Evolutionary conservation across 1,140 invertebrate species (phyloP).

Genomic region (Drosophila navojoa): DNA sequence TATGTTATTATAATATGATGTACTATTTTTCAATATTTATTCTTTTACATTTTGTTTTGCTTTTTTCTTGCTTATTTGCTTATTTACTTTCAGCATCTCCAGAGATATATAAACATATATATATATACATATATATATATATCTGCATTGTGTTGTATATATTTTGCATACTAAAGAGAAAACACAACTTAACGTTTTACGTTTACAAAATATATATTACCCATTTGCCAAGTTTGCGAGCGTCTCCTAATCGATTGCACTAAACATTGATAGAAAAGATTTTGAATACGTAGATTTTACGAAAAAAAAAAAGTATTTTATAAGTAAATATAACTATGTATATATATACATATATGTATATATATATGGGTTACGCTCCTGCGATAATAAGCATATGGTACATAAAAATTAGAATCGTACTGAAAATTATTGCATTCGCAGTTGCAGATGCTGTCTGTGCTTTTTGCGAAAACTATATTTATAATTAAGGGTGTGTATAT

Average conservation of each 20-base stretch:
- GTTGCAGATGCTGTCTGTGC: slow-evolving; percentile 17
- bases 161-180: slow-evolving; percentile 27
- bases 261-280: slow-evolving; percentile 29
- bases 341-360: slow-evolving; percentile 20
- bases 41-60: slow-evolving; percentile 8
- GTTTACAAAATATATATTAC: slow-evolving; percentile 27
- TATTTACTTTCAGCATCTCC: slow-evolving; percentile 32
- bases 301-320: neutral
- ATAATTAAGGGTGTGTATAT: slow-evolving; percentile 20
- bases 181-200: slow-evolving; percentile 38
- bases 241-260: slow-evolving; percentile 35
- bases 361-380: neutral
- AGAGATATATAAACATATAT: slow-evolving; percentile 1
- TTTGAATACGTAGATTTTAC: slow-evolving; percentile 11
- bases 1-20: slow-evolving; percentile 17
- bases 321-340: slow-evolving; percentile 6
- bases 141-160: slow-evolving; percentile 11
- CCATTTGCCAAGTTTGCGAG: slow-evolving; percentile 11
- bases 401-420: slow-evolving; percentile 19
- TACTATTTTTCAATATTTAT: slow-evolving; percentile 14
- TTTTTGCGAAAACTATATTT: slow-evolving; percentile 6
- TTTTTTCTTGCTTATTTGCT: neutral
- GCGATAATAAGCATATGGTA: slow-evolving; percentile 16
- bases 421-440: slow-evolving; percentile 21
- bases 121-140: slow-evolving; percentile 4